Evolutionary conservation across 2,113 vertebrate genomes (phyloP).

Genomic region (Cephalopholis sonnerati): DNA sequence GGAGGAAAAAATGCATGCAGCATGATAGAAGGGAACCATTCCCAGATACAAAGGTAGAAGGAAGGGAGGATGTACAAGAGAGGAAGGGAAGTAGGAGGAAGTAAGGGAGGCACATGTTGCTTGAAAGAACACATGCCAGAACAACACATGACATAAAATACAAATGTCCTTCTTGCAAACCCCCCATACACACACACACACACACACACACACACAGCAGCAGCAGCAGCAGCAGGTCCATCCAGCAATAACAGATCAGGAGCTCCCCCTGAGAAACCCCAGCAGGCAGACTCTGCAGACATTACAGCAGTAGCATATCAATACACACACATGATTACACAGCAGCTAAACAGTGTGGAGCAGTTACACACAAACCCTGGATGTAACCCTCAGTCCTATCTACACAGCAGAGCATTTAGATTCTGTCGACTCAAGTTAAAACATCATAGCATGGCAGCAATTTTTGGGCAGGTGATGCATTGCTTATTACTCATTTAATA

Average conservation of each 20-base stretch:
- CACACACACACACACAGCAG: not conserved
- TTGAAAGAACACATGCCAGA: too few relatives aligned
- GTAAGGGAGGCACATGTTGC: not conserved
- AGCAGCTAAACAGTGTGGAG: not conserved
- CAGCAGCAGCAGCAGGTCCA: not conserved
- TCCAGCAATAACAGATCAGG: slow-evolving; percentile 24
- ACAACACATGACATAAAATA: not conserved
- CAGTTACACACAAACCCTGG: not conserved
- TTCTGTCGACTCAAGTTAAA: not conserved
- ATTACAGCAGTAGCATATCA: slow-evolving; percentile 29
- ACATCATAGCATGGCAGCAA: not conserved
- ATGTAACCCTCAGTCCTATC: not conserved
- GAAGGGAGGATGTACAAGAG: not conserved
- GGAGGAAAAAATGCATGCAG: not conserved
- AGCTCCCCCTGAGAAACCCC: slow-evolving; percentile 13
- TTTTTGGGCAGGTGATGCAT: too few relatives aligned
- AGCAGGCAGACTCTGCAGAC: slow-evolving; percentile 18
- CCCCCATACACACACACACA: not conserved
- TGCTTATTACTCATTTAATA: not conserved
- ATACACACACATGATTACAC: slow-evolving; percentile 8
- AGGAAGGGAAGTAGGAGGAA: not conserved
- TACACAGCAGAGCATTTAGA: not conserved
- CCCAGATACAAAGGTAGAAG: not conserved
- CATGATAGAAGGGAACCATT: not conserved
- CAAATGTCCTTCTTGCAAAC: not conserved